Percentiles rank a stretch among this genome's conserved stretches.
These are phyloP conservation scores for Augochlorella aurata DNA, from an alignment of 2,888 invertebrate genomes.

Conservation along the genomic window DNA sequence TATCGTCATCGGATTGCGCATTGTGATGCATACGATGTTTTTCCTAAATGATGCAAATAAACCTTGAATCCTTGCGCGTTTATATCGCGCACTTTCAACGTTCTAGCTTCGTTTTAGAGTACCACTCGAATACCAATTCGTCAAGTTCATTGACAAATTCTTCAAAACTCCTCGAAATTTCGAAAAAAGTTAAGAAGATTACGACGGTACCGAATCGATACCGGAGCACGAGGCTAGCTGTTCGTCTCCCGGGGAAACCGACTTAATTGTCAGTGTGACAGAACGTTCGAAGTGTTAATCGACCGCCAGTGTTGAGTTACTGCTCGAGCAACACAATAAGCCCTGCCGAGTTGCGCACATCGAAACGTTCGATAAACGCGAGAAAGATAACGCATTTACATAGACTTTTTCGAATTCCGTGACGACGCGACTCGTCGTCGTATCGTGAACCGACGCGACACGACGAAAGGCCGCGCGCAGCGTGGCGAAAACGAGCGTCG, in stretches of 20 bases:
- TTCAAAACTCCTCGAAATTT: background rate
- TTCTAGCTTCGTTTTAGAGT: background rate
- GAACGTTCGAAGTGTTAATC: background rate
- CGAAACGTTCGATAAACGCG: conserved; percentile 1
- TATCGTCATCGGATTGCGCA: too few relatives aligned
- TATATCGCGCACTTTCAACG: background rate
- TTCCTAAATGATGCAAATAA: too few relatives aligned
- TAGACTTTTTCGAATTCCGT: background rate
- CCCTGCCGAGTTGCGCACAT: conserved; percentile 6
- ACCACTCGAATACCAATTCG: background rate
- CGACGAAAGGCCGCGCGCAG: too few relatives aligned
- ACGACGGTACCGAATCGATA: background rate
- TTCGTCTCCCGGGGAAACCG: background rate
- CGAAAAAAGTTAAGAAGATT: background rate
- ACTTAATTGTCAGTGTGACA: background rate
- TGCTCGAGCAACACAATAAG: background rate
- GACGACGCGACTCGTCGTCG: too few relatives aligned
- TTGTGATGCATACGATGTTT: too few relatives aligned
- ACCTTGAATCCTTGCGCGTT: too few relatives aligned
- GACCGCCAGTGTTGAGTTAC: background rate
- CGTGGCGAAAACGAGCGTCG: background rate
- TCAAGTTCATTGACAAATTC: background rate
- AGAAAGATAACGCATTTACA: background rate
- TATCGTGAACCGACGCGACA: too few relatives aligned
- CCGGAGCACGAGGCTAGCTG: background rate